Base-by-base conservation (phyloP, 2,113 vertebrate genomes). In the Corvus hawaiiensis region DNA sequence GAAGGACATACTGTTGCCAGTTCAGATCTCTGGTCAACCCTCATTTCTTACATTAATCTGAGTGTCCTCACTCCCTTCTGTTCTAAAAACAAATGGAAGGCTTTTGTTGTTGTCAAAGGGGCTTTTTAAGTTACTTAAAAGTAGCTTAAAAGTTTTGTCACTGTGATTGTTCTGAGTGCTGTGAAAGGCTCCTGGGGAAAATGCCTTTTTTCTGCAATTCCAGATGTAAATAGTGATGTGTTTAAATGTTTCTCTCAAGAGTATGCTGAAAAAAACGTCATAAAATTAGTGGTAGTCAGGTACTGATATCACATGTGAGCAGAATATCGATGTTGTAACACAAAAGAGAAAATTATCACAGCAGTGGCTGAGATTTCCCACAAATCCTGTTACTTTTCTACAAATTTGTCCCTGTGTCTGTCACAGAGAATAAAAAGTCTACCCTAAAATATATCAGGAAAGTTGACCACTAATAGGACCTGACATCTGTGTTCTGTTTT, bases 401-500 rank as follows among this genome's bases (percentile, higher is more conserved):
- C 54, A 79, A 69, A 89, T 72, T 58, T 87, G 35, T 86, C 56
- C 87, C 49, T 28, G 18, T 27, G 61, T 82, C 73, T 89, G 92
- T 87, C 54, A 39, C 4, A 58, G 33, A 27, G 33, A 55, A 41
- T 78, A 84, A 90, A 95, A 93, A 87, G 72, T n/a, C 37, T 66
- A 62, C 88, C 61, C 44, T 90, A 73, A 95, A 92, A 84, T 86
- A 13, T 32, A 76, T 87, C 41, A 62, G 80, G 86, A 72, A 79
- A 76, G 84, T 93, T 93, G 64, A 82, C 90, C 77, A 41, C 61
- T 94, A 92, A 94, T 87, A 74, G 88, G 86, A 88, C 39, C 64
- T 2, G 21, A 74, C 86, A 76, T 67, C 14, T 88, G 48, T 77
- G 35, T 93, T 78, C 73, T 61, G 21, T 63, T 87, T 55, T 63